Percentiles rank a stretch among this genome's conserved stretches.
phyloP scores from a whole-genome alignment of 2,888 invertebrate genomes.

The Diaperis boleti region DNA sequence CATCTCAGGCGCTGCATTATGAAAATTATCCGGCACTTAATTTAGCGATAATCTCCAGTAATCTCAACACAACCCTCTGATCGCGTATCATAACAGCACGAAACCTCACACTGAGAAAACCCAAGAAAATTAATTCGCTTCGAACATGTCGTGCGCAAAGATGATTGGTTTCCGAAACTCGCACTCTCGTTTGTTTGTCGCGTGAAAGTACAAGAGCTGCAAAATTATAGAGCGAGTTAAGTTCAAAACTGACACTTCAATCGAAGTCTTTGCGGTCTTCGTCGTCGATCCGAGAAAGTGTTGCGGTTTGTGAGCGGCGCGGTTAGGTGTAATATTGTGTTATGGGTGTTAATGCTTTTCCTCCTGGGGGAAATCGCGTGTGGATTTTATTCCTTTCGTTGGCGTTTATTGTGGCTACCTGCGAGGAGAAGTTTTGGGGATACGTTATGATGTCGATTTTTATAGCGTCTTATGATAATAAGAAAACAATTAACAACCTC shows the following conservation, averaged over 20 bases:
- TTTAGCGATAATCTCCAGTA: background rate
- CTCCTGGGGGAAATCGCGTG: conserved; percentile 56
- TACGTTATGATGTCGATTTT: too few species aligned
- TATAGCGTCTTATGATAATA: too few species aligned
- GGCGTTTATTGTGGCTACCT: too few species aligned
- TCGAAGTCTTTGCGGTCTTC: conserved; percentile 44
- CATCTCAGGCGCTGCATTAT: too few species aligned
- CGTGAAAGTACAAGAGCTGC: conserved; percentile 1
- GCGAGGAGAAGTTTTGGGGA: too few species aligned
- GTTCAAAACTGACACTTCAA: conserved; percentile 47
- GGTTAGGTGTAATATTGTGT: conserved; percentile 58
- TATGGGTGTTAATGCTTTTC: conserved; percentile 57
- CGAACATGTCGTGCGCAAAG: background rate
- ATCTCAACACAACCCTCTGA: background rate
- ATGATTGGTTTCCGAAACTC: background rate
- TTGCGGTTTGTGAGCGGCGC: conserved; percentile 54
- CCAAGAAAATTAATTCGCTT: background rate
- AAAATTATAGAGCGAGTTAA: conserved; percentile 32
- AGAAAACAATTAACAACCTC: too few species aligned
- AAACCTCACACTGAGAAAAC: background rate
- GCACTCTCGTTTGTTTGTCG: background rate
- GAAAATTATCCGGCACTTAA: too few species aligned
- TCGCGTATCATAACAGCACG: background rate
- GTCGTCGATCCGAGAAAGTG: conserved; percentile 44
- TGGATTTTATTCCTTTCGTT: conserved; percentile 53